phyloP scores from a whole-genome alignment of 2,888 invertebrate species.

The Scaptomyza polygonia region DNA sequence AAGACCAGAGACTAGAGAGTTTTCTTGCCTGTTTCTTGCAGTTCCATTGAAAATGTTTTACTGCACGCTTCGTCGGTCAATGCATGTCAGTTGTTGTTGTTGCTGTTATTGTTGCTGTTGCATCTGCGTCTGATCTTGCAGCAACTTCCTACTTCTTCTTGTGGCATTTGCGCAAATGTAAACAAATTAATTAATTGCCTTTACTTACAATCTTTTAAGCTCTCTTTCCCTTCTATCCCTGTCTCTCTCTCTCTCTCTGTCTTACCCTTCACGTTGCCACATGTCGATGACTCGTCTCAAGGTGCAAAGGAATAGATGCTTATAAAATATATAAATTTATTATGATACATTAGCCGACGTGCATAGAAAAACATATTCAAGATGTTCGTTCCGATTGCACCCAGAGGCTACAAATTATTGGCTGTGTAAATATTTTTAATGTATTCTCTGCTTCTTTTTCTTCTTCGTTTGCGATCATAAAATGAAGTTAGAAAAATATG shows the following conservation, averaged over 20 bases:
- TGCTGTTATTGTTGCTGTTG: constrained; percentile 45
- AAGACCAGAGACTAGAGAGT: constrained; percentile 23
- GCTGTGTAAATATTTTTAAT: not conserved
- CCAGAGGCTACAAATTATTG: constrained; percentile 5
- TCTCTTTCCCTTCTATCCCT: not conserved
- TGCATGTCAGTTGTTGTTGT: constrained; percentile 66
- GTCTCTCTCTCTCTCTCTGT: not conserved
- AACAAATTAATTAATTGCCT: constrained; percentile 79
- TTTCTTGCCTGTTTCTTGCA: constrained; percentile 64
- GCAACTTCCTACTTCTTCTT: constrained; percentile 79
- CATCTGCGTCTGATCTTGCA: constrained; percentile 77
- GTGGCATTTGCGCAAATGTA: constrained; percentile 72
- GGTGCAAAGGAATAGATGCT: constrained; percentile 36
- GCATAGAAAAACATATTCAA: constrained; percentile 27
- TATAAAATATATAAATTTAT: constrained; percentile 59
- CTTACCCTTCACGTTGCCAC: not conserved
- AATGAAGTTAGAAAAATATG: not conserved
- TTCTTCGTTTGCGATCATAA: not conserved
- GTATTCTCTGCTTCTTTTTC: not conserved
- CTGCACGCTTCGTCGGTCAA: constrained; percentile 77
- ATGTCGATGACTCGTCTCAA: constrained; percentile 47
- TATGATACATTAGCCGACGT: constrained; percentile 33
- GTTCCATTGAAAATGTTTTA: constrained; percentile 77
- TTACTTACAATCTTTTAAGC: constrained; percentile 66
- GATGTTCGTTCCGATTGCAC: constrained; percentile 9